These are phyloP conservation scores for Xylota sylvarum DNA, from an alignment of 2,888 invertebrate genomes.

Conservation along the genomic window DNA sequence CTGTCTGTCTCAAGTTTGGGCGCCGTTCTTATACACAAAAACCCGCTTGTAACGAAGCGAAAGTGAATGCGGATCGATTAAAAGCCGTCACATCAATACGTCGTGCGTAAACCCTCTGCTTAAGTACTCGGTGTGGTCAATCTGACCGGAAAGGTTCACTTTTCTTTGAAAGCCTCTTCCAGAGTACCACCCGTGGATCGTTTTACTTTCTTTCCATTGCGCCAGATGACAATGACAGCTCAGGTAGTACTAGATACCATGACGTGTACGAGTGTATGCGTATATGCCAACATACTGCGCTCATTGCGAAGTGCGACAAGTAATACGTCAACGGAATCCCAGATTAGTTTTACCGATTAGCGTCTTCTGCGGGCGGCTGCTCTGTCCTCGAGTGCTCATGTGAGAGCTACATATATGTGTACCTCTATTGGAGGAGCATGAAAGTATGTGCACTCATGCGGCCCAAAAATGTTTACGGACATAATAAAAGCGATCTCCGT, in stretches of 20 bases:
- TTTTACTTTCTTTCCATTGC: conserved; percentile 70
- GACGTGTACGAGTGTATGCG: conserved; percentile 10
- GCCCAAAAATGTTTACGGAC: conserved; percentile 62
- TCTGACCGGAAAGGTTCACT: conserved; percentile 59
- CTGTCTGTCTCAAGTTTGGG: neutral
- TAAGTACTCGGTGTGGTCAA: conserved; percentile 32
- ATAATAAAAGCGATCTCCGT: conserved; percentile 51
- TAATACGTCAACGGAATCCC: conserved; percentile 46
- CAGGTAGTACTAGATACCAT: conserved; percentile 18
- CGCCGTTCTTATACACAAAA: conserved; percentile 7
- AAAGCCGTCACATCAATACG: conserved; percentile 40
- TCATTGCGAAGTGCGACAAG: conserved; percentile 8
- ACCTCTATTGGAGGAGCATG: conserved; percentile 34
- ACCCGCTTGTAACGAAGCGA: conserved; percentile 34
- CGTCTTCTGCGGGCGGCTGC: conserved; percentile 22
- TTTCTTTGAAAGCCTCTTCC: conserved; percentile 48
- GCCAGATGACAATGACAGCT: conserved; percentile 47
- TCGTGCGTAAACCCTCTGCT: conserved; percentile 43
- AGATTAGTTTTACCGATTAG: conserved; percentile 52
- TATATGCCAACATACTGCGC: conserved; percentile 1
- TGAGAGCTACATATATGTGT: conserved; percentile 42
- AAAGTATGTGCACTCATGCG: conserved; percentile 67
- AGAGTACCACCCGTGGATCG: conserved; percentile 10
- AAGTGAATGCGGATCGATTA: conserved; percentile 54
- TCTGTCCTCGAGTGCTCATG: conserved; percentile 21